Conservation (phyloP, 1,140 invertebrate species). For the Tigriopus japonicus region DNA sequence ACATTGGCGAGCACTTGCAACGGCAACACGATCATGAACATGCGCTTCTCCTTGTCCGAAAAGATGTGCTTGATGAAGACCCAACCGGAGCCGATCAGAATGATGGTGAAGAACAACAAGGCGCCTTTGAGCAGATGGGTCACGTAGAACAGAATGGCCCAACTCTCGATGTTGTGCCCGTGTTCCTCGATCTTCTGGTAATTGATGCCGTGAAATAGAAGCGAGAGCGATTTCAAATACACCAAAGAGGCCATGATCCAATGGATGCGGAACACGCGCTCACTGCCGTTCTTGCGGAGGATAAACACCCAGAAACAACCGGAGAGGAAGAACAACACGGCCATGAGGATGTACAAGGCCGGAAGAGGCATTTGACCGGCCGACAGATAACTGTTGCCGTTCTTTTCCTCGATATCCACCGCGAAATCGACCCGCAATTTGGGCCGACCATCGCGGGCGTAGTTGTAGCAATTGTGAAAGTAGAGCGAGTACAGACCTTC, state of each 20-base stretch:
- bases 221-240: conserved; percentile 72
- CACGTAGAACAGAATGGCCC: conserved; percentile 92
- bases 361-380: conserved; percentile 92
- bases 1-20: conserved; percentile 91
- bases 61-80: conserved; percentile 96
- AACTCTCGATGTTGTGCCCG: conserved; percentile 83
- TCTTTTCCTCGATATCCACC: conserved; percentile 58
- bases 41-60: conserved; percentile 84
- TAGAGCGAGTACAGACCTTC: conserved; percentile 87
- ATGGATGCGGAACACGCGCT: conserved; percentile 47
- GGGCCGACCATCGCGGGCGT: conserved; percentile 23
- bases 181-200: conserved; percentile 87
- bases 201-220: conserved; percentile 90
- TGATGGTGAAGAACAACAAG: conserved; percentile 84
- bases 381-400: conserved; percentile 70
- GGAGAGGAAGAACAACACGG: conserved; percentile 67
- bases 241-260: conserved; percentile 89
- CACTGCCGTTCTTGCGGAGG: conserved; percentile 45
- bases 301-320: conserved; percentile 82
- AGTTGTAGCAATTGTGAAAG: conserved; percentile 63
- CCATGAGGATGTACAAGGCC: conserved; percentile 70
- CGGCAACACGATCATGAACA: conserved; percentile 97
- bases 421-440: conserved; percentile 45
- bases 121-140: conserved; percentile 75
- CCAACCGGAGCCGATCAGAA: conserved; percentile 94